Base-by-base conservation (phyloP, 2,113 vertebrate species). In the Ursus arctos region DNA sequence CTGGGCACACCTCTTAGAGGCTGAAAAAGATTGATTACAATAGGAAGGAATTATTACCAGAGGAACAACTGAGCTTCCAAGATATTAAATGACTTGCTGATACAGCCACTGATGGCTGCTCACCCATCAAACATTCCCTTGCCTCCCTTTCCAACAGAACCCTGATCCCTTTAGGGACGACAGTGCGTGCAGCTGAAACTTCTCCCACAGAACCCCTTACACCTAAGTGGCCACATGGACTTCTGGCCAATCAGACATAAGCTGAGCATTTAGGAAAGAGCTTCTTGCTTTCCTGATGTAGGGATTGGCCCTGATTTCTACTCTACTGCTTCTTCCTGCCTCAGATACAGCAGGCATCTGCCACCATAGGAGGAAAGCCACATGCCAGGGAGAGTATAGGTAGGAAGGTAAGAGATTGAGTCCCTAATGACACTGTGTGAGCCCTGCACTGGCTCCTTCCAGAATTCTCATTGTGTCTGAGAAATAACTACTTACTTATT, bases 41-140 rank as follows among this genome's bases (percentile, higher is more conserved):
- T 2, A 53, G 69, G 43, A 47, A 69, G 47, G n/a, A 18, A n/a
- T 28, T 53, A 61, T 67, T 43, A 53, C 47, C 43, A 1, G 24
- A 67, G n/a, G 40, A 88, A 88, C 40, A 49, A 76, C 2, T 18
- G 72, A 92, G 71, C 83, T 88, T 80, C 80, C 93, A 43, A 80
- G 90, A 92, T 76, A 96, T 21, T 16, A 24, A 83, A 49, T 2
- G 82, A 72, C 28, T 21, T 47, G 74, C 57, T 43, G 61, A 79
- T 43, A 49, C 4, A 57, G 96, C 84, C 55, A 28, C 26, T 47
- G 86, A 40, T 31, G 82, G 77, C 77, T 28, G 53, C 76, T 24
- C 10, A 51, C 18, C 76, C 43, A 33, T 33, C 85, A 49, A 22
- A 86, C 15, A 31, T 28, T 24, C 69, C 67, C 72, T 55, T 81